These are phyloP conservation scores for Xenopus petersii DNA, from an alignment of 2,797 vertebrate genomes.

Conservation along the genomic window DNA sequence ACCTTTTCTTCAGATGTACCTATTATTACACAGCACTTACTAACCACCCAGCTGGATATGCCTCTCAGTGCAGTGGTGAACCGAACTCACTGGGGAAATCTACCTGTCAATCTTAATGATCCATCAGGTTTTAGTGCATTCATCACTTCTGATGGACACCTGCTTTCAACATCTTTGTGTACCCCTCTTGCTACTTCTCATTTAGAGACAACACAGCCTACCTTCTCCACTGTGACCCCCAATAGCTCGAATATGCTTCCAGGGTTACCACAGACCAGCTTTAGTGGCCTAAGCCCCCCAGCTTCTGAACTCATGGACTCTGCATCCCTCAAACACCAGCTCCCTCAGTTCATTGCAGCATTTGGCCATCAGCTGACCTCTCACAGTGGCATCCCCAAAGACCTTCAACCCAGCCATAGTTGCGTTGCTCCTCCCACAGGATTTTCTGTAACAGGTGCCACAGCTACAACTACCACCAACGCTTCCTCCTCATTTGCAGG, in stretches of 20 bases:
- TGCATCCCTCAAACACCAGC: conserved; percentile 90
- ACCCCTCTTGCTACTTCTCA: conserved; percentile 90
- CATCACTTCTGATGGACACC: conserved; percentile 87
- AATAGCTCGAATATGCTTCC: conserved; percentile 80
- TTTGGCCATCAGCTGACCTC: conserved; percentile 96
- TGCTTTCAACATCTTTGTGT: conserved; percentile 94
- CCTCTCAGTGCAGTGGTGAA: conserved; percentile 85
- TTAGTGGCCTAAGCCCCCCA: conserved; percentile 79
- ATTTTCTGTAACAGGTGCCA: conserved; percentile 90
- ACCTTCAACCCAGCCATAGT: conserved; percentile 98
- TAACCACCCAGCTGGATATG: conserved; percentile 82
- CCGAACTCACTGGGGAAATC: conserved; percentile 88
- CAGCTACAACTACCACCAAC: conserved; percentile 89
- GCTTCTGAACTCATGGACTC: conserved; percentile 83
- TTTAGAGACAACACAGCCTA: conserved; percentile 90
- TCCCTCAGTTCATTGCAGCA: conserved; percentile 97
- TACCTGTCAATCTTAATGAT: conserved; percentile 85
- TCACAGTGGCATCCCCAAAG: conserved; percentile 98
- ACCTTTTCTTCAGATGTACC: conserved; percentile 88
- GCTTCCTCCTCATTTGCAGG: conserved; percentile 81
- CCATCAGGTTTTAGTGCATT: conserved; percentile 89
- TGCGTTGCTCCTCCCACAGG: conserved; percentile 94
- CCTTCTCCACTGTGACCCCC: conserved; percentile 81
- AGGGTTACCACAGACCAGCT: conserved; percentile 86
- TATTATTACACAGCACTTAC: conserved; percentile 79